Evolutionary conservation across 2,888 invertebrate genomes (phyloP).

Genomic region (Sepiola atlantica): DNA sequence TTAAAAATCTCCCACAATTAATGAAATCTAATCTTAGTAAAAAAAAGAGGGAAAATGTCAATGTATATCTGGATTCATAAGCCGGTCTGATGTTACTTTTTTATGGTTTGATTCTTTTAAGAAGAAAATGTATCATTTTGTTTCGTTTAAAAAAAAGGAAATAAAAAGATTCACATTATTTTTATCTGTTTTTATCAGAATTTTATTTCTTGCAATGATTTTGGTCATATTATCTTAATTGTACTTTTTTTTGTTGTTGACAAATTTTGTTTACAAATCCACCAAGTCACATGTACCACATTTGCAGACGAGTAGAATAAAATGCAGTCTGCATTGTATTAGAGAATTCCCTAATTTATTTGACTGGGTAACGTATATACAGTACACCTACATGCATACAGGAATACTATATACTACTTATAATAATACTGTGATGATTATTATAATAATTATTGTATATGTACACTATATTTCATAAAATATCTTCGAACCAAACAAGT

Average conservation of each 20-base stretch:
- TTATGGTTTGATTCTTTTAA: neutral
- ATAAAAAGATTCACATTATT: neutral
- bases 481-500: slow-evolving; percentile 32
- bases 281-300: slow-evolving; percentile 20
- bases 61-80: neutral
- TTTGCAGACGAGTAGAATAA: neutral
- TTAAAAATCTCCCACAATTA: neutral
- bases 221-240: neutral
- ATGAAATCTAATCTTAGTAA: neutral
- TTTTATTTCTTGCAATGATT: neutral
- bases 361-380: slow-evolving; percentile 32
- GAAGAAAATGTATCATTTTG: neutral
- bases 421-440: neutral
- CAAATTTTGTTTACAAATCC: neutral
- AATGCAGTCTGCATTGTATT: slow-evolving; percentile 32
- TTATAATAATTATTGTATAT: neutral
- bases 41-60: neutral
- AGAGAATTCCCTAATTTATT: slow-evolving; percentile 32
- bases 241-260: neutral
- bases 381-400: slow-evolving; percentile 32
- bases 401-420: slow-evolving; percentile 32
- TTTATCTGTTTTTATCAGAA: neutral
- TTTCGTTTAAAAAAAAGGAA: neutral
- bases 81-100: neutral
- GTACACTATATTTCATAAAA: slow-evolving; percentile 32